Evolutionary conservation across 2,888 invertebrate genomes (phyloP).

Genomic region (Drosophila buzzatii): DNA sequence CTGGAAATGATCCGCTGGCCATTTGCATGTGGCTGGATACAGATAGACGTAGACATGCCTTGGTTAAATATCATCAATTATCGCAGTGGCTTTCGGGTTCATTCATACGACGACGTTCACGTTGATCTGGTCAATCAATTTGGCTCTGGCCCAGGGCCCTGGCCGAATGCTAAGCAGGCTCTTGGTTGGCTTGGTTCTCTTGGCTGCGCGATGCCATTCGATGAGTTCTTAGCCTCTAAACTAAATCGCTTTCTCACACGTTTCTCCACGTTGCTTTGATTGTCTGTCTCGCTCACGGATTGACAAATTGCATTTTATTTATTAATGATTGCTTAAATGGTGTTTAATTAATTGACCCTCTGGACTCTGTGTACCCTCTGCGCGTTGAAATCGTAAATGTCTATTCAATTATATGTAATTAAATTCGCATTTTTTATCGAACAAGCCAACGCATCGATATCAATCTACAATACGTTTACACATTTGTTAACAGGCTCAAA

Average conservation of each 20-base stretch:
- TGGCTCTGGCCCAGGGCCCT: slow-evolving; percentile 54
- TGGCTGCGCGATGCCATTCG: neutral
- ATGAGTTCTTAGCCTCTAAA: slow-evolving; percentile 54
- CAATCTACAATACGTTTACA: slow-evolving; percentile 27
- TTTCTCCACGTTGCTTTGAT: slow-evolving; percentile 29
- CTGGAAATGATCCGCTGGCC: slow-evolving; percentile 54
- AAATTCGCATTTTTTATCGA: slow-evolving; percentile 67
- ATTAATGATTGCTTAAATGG: slow-evolving; percentile 79
- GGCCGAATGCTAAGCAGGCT: slow-evolving; percentile 16
- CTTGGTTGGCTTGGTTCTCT: neutral
- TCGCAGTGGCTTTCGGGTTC: slow-evolving; percentile 64
- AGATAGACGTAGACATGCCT: slow-evolving; percentile 31
- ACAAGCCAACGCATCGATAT: slow-evolving; percentile 1
- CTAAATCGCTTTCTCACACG: slow-evolving; percentile 75
- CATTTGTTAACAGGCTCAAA: slow-evolving; percentile 28
- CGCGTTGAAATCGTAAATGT: slow-evolving; percentile 63
- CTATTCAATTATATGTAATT: slow-evolving; percentile 66
- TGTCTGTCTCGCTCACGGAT: slow-evolving; percentile 43
- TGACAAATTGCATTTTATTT: slow-evolving; percentile 75
- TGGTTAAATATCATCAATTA: slow-evolving; percentile 73
- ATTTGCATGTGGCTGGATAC: slow-evolving; percentile 42
- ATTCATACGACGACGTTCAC: slow-evolving; percentile 56
- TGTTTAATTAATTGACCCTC: slow-evolving; percentile 75
- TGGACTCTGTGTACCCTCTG: neutral
- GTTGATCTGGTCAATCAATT: slow-evolving; percentile 77